Base-by-base conservation (phyloP, 2,797 vertebrate genomes). In the Tenualosa thibaudeaui region DNA sequence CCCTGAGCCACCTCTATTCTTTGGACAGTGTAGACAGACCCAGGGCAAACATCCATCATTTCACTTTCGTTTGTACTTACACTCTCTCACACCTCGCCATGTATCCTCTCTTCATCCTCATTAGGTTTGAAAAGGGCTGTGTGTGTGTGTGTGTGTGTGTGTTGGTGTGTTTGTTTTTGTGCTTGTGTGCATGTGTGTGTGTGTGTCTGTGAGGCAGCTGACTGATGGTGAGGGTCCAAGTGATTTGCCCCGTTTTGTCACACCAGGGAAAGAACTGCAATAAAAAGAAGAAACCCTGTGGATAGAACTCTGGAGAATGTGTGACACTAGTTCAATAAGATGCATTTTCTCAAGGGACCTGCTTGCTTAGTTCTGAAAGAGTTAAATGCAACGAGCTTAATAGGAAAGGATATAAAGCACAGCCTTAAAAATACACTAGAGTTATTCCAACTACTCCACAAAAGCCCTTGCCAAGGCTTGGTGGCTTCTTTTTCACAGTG, bases 401-500 rank as follows among this genome's bases (percentile, higher is more conserved):
- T 43, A 24, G 37, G 1, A 22, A 78, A 40, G 17, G 15, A 22
- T 43, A 78, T 46, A n/a, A 7, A 78, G 19, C 71, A 17, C 71
- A 46, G 71, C 37, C 7, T 78, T 22, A 22, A 78, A 78, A 78
- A 22, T 46, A 40, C 19, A 46, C 71, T 46, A 78, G 37, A 46
- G 40, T 78, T 78, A 78, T 78, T 22, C 40, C 17, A 9, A 19
- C 71, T 8, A 10, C 19, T 22, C 40, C 71, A 43, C 37, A 78
- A 85, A 75, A 51, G 68, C 84, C 49, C 49, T 51, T 85, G 84
- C 65, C 58, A 58, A 46, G 49, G 6, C 82, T 81, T 85, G 88
- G 88, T 83, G 17, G 88, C 85, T 91, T 93, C 91, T 91, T 88
- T 94, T 94, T 95, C 93, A 94, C 93, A 92, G 91, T 87, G 88